phyloP scores from a whole-genome alignment of 2,888 invertebrate species.

The Eupsilia transversa region DNA sequence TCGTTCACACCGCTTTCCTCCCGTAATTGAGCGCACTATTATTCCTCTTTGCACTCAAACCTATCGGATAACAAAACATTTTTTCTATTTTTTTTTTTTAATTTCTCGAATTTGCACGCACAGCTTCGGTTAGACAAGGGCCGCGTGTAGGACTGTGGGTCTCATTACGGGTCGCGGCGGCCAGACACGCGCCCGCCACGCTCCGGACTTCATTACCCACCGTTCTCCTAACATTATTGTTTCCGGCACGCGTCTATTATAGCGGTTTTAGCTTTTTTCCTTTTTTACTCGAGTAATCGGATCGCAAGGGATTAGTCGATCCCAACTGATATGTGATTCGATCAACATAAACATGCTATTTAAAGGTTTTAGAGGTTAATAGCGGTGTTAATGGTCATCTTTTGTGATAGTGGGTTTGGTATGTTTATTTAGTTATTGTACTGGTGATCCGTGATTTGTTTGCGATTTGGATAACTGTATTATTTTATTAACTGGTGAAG shows the following conservation, averaged over 20 bases:
- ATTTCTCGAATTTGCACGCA: constrained; percentile 67
- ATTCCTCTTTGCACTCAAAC: constrained; percentile 54
- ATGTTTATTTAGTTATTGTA: constrained; percentile 40
- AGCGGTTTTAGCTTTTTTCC: constrained; percentile 73
- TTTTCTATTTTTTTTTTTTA: constrained; percentile 51
- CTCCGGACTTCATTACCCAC: constrained; percentile 84
- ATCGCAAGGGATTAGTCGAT: constrained; percentile 79
- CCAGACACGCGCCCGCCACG: constrained; percentile 77
- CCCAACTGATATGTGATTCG: constrained; percentile 83
- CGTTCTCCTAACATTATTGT: constrained; percentile 86
- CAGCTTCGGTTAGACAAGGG: constrained; percentile 56
- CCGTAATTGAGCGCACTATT: constrained; percentile 58
- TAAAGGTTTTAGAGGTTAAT: constrained; percentile 81
- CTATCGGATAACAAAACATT: constrained; percentile 68
- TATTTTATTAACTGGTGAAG: not conserved
- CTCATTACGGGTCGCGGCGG: constrained; percentile 74
- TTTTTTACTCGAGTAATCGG: constrained; percentile 82
- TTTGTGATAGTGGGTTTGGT: constrained; percentile 25
- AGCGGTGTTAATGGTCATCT: constrained; percentile 70
- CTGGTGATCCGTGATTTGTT: constrained; percentile 15
- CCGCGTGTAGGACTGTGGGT: constrained; percentile 59
- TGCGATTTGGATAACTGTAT: not conserved
- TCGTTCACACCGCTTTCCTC: constrained; percentile 60
- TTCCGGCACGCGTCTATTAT: constrained; percentile 87
- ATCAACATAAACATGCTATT: constrained; percentile 86